Evolutionary conservation across 30 jellyfish, hydroid and myxozoan genomes (phyloP), one percentile per base, ranked within the genome.

Genomic region (Turritopsis dohrnii): DNA sequence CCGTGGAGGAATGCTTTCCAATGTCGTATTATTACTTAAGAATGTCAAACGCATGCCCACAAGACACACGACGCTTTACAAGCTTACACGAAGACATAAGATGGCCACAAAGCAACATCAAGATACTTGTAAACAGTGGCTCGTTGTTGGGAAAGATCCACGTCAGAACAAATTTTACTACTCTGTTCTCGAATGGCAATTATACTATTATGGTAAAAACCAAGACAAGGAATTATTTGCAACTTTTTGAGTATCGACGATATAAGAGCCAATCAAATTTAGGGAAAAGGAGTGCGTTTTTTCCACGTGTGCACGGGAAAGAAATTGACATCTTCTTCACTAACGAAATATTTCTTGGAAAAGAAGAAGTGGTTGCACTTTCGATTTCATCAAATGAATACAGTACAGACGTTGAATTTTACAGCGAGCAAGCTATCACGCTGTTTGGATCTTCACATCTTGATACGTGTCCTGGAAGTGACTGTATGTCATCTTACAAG

Each of bases 231-330:
- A 27, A 69, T 23, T 69, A 69, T 27, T 8, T n/a, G 77, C 77
- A 69, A 27, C 28, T 69, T 16, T 69, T 69, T 19, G 77, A 69
- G 30, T 69, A 69, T 27, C 60, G 60, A 41, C 60, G 60, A 41
- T 69, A n/a, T 69, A 23, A 19, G 28, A 19, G 31, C 30, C 31
- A n/a, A 23, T 23, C 28, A n/a, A 9, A n/a, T 8, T n/a, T n/a
- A 69, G 77, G 77, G 30, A 69, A 27, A 69, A 69, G 77, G 19
- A 69, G 4, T 17, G 31, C 30, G 28, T 69, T 0, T 27, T 69
- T n/a, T 27, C 77, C 77, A 21, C 77, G 77, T 69, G 77, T 69
- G 9, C 30, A 69, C 30, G 77, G 77, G 19, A 69, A 69, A 69
- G 0, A 1, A 0, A n/a, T 69, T 69, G 28, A 23, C 77, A 27